Base-by-base conservation (phyloP, 2,797 vertebrate genomes). In the Pseudochaenichthys georgianus region DNA sequence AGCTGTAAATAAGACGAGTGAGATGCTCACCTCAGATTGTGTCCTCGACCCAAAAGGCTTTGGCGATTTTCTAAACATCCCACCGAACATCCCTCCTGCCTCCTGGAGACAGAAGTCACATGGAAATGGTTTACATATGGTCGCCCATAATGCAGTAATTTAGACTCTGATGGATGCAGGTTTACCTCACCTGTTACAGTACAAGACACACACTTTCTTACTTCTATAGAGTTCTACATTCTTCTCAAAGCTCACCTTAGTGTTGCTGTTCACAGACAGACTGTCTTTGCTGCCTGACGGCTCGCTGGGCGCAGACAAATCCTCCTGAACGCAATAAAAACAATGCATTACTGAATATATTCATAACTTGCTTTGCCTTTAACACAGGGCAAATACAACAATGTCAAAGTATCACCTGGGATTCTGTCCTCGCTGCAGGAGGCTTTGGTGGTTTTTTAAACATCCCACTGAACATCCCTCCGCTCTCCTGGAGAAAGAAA, bases 381-480 rank as follows among this genome's bases (percentile, higher is more conserved):
- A 9, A 38, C 6, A 38, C 8, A 38, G 8, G 34, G 10, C 0
- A 64, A 17, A 60, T 5, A 38, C 73, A 28, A 28, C 28, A 1
- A 61, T 42, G 17, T 61, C n/a, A 54, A 13, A 28, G 42, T 38
- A 70, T 82, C 47, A 91, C 91, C 80, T 84, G 87, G 12, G 88
- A 87, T 31, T 73, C 75, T 0, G 28, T 5, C 28, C 28, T 5
- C 5, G 41, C 58, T 45, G 46, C 72, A 13, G 42, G 50, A 10
- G 73, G 62, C 19, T 88, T 92, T 3, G 71, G 41, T 1, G 78
- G 31, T 31, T 80, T 88, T 70, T 81, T 90, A 42, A 81, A 87
- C 51, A 92, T 81, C n/a, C 82, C 89, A 47, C 69, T 71, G 47
- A 89, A 84, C 48, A 85, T 58, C 10, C 82, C 82, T 65, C 72